Evolutionary conservation across 23 tunicate genomes (phyloP).

Genomic region (Phallusia fumigata): DNA sequence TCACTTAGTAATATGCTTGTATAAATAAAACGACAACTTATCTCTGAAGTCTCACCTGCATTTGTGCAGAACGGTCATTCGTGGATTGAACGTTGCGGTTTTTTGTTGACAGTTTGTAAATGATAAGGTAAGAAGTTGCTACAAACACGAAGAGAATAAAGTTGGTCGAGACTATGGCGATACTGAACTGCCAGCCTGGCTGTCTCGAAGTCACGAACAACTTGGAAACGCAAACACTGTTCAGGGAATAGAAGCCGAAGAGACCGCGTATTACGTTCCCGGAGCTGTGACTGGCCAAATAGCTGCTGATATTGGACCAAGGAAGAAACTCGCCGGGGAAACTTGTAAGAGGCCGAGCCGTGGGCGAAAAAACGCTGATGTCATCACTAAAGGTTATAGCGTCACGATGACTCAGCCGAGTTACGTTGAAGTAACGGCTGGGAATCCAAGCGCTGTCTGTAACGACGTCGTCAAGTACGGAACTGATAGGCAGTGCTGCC

Average conservation of each 20-base stretch:
- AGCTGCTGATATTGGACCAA: constrained; percentile 16
- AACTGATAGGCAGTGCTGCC: constrained; percentile 27
- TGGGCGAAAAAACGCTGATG: constrained; percentile 18
- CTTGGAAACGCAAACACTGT: constrained; percentile 61
- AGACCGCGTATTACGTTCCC: constrained; percentile 13
- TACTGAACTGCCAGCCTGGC: constrained; percentile 39
- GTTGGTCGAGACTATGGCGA: constrained; percentile 31
- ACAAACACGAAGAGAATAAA: constrained; percentile 40
- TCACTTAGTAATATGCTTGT: too few relatives aligned
- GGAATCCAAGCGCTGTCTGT: constrained; percentile 51
- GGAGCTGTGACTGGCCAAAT: constrained; percentile 25
- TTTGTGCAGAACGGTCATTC: not conserved
- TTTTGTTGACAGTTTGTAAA: constrained; percentile 25
- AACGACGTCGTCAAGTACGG: not conserved
- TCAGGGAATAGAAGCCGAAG: constrained; percentile 48
- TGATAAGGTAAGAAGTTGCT: constrained; percentile 31
- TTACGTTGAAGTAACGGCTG: constrained; percentile 31
- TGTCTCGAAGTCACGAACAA: constrained; percentile 33
- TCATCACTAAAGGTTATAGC: constrained; percentile 15
- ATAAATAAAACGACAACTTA: not conserved
- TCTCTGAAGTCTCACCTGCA: not conserved
- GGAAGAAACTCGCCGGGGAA: not conserved
- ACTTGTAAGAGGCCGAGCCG: not conserved
- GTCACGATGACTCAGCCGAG: not conserved
- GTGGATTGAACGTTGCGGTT: not conserved